Percentiles rank a stretch among this genome's conserved stretches.
These are phyloP conservation scores for Manacus vitellinus DNA, from an alignment of 2,113 vertebrate species.

Conservation along the genomic window DNA sequence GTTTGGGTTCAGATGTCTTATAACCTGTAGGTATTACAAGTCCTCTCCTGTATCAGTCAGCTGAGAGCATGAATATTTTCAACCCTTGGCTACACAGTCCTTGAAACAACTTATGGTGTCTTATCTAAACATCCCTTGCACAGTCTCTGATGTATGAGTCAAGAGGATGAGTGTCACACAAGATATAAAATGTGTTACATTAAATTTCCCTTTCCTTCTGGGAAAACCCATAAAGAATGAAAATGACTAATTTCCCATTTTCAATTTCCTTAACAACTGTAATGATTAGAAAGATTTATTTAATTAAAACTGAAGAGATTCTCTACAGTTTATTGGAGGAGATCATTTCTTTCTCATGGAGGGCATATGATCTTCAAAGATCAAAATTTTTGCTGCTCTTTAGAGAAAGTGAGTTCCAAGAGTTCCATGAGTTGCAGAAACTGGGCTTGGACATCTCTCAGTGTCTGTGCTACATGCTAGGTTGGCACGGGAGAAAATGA, in stretches of 20 bases:
- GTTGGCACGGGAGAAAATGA: not conserved
- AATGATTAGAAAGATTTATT: not conserved
- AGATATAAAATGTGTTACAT: not conserved
- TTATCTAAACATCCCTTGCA: not conserved
- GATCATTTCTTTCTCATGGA: not conserved
- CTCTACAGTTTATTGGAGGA: not conserved
- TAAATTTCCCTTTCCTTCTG: not conserved
- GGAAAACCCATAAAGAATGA: not conserved
- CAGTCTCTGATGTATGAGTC: not conserved
- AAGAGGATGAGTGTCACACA: not conserved
- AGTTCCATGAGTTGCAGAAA: fast-evolving
- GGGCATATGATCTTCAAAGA: not conserved
- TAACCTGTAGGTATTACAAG: not conserved
- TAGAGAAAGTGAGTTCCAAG: not conserved
- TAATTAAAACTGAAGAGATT: not conserved
- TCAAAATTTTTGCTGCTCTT: not conserved
- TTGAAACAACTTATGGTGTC: not conserved
- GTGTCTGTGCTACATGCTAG: not conserved
- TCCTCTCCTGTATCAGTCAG: not conserved
- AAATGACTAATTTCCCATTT: not conserved
- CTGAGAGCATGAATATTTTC: not conserved
- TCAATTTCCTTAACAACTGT: not conserved
- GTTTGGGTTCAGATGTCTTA: not conserved
- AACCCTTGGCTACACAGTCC: not conserved
- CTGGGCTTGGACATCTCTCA: not conserved